Conservation (phyloP, 1,140 invertebrate species). For the Trichoplusia ni region DNA sequence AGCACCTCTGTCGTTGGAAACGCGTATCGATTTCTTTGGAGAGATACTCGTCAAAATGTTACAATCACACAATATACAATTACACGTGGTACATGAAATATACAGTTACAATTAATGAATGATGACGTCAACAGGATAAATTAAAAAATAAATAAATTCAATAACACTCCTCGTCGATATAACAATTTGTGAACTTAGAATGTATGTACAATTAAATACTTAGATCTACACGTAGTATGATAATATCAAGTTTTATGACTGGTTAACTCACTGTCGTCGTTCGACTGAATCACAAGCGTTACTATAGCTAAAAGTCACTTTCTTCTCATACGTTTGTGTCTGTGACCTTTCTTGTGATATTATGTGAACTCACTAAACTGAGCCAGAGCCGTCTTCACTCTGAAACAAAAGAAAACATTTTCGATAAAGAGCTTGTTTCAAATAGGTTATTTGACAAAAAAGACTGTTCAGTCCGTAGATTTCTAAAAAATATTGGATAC, state of each 20-base stretch:
- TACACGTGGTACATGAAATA: neutral
- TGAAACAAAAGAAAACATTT: constrained; percentile 51
- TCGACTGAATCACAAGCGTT: constrained; percentile 44
- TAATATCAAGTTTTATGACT: constrained; percentile 55
- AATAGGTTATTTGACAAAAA: too few relatives aligned
- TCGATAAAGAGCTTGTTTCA: too few relatives aligned
- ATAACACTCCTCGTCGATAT: constrained; percentile 28
- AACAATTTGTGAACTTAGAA: constrained; percentile 54
- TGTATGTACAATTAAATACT: constrained; percentile 63
- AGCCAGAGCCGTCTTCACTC: constrained; percentile 69
- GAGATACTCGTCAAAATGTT: constrained; percentile 21
- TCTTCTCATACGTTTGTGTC: constrained; percentile 34
- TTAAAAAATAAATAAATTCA: constrained; percentile 55
- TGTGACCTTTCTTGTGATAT: constrained; percentile 37
- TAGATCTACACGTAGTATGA: constrained; percentile 39
- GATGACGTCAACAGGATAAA: constrained; percentile 45
- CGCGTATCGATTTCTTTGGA: constrained; percentile 29
- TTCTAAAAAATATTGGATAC: too few relatives aligned
- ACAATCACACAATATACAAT: too few relatives aligned
- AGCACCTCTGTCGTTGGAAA: constrained; percentile 52
- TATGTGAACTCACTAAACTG: constrained; percentile 75
- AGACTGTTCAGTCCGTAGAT: too few relatives aligned
- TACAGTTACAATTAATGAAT: constrained; percentile 28
- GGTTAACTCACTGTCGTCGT: constrained; percentile 50
- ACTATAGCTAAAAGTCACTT: constrained; percentile 33